Evolutionary conservation across 2,888 invertebrate species (phyloP).

Genomic region (Tanytarsus gracilentus): DNA sequence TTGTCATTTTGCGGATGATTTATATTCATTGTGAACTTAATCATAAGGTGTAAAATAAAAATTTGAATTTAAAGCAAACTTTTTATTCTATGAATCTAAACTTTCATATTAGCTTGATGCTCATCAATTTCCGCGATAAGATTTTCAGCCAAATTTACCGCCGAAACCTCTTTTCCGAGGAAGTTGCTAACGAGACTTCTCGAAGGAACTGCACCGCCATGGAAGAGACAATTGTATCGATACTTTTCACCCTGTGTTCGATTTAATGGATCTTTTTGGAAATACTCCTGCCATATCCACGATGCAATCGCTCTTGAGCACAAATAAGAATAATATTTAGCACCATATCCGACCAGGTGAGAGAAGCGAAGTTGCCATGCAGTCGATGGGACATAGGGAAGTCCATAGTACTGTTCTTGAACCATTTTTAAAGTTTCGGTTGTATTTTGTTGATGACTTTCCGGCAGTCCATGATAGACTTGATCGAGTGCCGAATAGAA

Average conservation of each 20-base stretch:
- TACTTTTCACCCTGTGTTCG: constrained; percentile 71
- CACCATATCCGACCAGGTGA: constrained; percentile 95
- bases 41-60: background rate
- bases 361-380: constrained; percentile 95
- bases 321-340: constrained; percentile 96
- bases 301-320: constrained; percentile 89
- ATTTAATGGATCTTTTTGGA: constrained; percentile 66
- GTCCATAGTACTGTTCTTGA: constrained; percentile 73
- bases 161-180: constrained; percentile 64
- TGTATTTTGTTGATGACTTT: constrained; percentile 36
- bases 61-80: background rate
- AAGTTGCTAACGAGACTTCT: constrained; percentile 68
- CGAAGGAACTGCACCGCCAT: constrained; percentile 83
- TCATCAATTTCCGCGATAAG: constrained; percentile 64
- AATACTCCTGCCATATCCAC: constrained; percentile 84
- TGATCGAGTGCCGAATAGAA: constrained; percentile 91
- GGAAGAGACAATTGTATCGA: constrained; percentile 63
- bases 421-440: constrained; percentile 66
- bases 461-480: constrained; percentile 58
- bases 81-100: background rate
- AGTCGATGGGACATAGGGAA: constrained; percentile 81
- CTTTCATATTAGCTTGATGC: constrained; percentile 38
- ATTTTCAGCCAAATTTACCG: constrained; percentile 68
- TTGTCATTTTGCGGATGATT: too few species aligned
- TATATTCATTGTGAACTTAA: background rate